Evolutionary conservation across 2,113 vertebrate species (phyloP).

Genomic region (Bombycilla garrulus): DNA sequence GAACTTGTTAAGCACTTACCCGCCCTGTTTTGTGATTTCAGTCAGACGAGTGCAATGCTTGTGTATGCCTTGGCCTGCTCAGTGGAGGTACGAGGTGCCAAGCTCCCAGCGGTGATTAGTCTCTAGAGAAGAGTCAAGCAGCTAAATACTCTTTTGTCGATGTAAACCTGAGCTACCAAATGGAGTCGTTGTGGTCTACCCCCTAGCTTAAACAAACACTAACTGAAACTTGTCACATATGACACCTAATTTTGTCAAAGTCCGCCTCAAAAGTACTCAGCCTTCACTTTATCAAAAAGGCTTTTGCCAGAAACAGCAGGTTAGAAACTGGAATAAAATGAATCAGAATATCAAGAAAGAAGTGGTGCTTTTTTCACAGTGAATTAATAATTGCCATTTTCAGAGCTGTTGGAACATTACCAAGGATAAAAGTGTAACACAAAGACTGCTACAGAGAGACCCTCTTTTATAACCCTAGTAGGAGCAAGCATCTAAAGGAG

Average conservation of each 20-base stretch:
- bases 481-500: not conserved
- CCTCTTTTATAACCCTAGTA: constrained; percentile 19
- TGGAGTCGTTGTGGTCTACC: constrained; percentile 13
- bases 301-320: constrained; percentile 57
- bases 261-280: constrained; percentile 1
- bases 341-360: constrained; percentile 2
- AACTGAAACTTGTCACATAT: constrained; percentile 25
- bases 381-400: constrained; percentile 52
- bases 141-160: not conserved
- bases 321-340: constrained; percentile 51
- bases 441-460: constrained; percentile 40
- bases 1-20: not conserved
- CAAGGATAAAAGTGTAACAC: constrained; percentile 49
- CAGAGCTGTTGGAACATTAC: not conserved
- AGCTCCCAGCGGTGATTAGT: not conserved
- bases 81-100: not conserved
- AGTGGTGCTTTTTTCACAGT: not conserved
- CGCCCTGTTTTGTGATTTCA: not conserved
- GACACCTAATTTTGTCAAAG: constrained; percentile 52
- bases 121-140: not conserved
- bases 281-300: constrained; percentile 57
- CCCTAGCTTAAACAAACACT: constrained; percentile 39
- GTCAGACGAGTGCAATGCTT: not conserved
- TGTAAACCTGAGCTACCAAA: constrained; percentile 8
- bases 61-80: not conserved